Percentiles rank a stretch among this genome's conserved stretches.
These are phyloP conservation scores for Diabrotica undecimpunctata DNA, from an alignment of 1,140 invertebrate species.

Conservation along the genomic window DNA sequence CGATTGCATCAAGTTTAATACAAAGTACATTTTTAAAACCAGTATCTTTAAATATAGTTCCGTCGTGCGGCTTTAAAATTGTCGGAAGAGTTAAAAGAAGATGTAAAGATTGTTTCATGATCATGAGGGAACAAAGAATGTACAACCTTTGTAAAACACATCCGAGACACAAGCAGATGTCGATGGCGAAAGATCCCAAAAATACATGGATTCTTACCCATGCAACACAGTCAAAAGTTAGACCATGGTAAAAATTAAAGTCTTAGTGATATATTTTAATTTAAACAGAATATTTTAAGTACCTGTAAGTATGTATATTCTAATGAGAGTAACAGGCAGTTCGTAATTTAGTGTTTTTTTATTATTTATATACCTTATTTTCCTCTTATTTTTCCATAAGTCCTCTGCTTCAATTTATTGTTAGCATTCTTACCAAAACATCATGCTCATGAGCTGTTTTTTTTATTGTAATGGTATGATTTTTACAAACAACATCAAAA, in stretches of 20 bases:
- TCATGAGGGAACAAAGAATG: conserved; percentile 61
- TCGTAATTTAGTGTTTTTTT: too few relatives aligned
- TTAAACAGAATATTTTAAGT: too few relatives aligned
- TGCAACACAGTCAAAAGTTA: conserved; percentile 60
- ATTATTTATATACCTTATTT: too few relatives aligned
- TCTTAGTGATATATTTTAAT: too few relatives aligned
- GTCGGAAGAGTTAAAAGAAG: conserved; percentile 58
- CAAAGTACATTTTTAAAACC: conserved; percentile 18
- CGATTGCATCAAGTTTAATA: neutral
- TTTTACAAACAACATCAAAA: too few relatives aligned
- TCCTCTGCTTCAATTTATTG: too few relatives aligned
- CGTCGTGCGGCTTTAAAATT: conserved; percentile 56
- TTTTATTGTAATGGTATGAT: too few relatives aligned
- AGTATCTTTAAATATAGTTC: conserved; percentile 17
- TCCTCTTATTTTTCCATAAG: too few relatives aligned
- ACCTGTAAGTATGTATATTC: too few relatives aligned
- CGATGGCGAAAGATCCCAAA: conserved; percentile 58
- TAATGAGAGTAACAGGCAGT: too few relatives aligned
- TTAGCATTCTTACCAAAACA: too few relatives aligned
- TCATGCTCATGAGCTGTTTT: too few relatives aligned
- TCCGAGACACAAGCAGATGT: conserved; percentile 76
- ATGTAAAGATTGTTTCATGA: conserved; percentile 75
- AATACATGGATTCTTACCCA: conserved; percentile 70
- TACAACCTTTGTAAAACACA: conserved; percentile 72
- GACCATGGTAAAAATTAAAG: conserved; percentile 52